phyloP scores from a whole-genome alignment of 1,140 invertebrate genomes.

The Polypedilum vanderplanki region DNA sequence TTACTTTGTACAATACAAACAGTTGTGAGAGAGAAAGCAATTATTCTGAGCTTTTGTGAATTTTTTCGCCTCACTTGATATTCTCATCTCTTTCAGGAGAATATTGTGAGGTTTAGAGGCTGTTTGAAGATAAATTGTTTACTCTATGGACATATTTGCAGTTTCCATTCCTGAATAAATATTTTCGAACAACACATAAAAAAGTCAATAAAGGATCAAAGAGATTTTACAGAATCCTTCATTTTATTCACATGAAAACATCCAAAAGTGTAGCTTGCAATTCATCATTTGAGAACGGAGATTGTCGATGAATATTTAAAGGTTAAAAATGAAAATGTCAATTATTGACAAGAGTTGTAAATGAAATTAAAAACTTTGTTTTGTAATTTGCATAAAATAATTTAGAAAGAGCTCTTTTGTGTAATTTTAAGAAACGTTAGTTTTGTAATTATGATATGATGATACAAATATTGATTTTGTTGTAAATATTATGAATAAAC shows the following conservation, averaged over 20 bases:
- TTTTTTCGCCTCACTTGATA: neutral
- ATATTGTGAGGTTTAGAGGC: too few species aligned
- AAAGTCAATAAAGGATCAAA: slow-evolving; percentile 13
- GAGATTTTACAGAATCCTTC: slow-evolving; percentile 16
- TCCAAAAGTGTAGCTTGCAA: neutral
- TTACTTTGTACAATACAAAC: too few species aligned
- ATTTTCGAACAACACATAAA: neutral
- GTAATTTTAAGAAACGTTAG: neutral
- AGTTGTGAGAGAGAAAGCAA: neutral
- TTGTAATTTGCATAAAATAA: neutral
- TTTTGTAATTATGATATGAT: too few species aligned
- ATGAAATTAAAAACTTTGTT: neutral
- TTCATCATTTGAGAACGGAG: neutral
- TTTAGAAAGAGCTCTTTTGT: neutral
- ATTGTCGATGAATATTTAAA: neutral
- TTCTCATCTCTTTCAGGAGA: neutral
- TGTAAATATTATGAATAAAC: too few species aligned
- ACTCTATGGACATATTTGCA: neutral
- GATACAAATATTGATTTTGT: too few species aligned
- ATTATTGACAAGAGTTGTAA: neutral
- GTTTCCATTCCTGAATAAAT: neutral
- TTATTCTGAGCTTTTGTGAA: slow-evolving; percentile 13
- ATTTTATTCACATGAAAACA: neutral
- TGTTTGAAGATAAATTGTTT: neutral
- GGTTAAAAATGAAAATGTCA: neutral